Conservation (phyloP, 2,113 vertebrate species). For the Microcebus ravelobensis region DNA sequence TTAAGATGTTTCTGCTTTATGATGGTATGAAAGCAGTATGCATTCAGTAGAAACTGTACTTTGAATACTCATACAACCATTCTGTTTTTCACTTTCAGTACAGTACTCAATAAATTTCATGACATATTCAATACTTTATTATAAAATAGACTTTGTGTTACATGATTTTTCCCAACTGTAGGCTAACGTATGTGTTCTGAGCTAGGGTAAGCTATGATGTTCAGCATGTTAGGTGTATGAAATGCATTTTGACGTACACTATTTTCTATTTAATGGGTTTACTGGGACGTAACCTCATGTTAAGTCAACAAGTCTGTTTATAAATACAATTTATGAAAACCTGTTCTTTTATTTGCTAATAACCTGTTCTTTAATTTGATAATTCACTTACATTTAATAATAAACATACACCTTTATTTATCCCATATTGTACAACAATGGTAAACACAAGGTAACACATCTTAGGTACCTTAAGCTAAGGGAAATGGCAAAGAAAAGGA, state of each 20-base stretch:
- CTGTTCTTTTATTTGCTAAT: background rate
- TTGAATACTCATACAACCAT: background rate
- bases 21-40: background rate
- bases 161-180: background rate
- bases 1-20: background rate
- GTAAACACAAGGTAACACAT: slow-evolving; percentile 25
- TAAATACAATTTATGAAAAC: background rate
- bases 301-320: background rate
- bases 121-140: background rate
- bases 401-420: background rate
- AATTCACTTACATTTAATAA: slow-evolving; percentile 1
- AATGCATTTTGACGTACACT: background rate
- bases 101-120: background rate
- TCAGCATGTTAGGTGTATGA: background rate
- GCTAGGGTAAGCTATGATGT: background rate
- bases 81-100: background rate
- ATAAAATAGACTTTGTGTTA: background rate
- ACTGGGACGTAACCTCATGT: background rate
- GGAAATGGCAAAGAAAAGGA: background rate
- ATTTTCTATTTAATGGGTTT: background rate
- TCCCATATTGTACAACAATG: background rate
- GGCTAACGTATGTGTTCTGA: background rate
- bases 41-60: background rate
- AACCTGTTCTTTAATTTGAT: no score
- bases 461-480: background rate